phyloP scores from a whole-genome alignment of 2,888 invertebrate genomes.

The Archaeoteleia sp. region DNA sequence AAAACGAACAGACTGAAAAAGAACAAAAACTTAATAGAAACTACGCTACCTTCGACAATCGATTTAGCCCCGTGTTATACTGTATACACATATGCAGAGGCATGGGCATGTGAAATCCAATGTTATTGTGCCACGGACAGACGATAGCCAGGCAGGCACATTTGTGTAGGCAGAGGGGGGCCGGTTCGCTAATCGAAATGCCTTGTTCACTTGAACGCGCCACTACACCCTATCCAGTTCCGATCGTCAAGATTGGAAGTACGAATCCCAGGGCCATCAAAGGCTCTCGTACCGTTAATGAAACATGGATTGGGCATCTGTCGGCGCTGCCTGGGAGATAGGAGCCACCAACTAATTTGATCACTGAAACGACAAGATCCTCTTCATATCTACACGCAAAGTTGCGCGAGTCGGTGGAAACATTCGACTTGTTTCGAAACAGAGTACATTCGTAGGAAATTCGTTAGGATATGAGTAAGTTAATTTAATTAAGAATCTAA shows the following conservation, averaged over 20 bases:
- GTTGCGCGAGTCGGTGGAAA: too few relatives aligned
- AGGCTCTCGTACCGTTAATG: conserved; percentile 56
- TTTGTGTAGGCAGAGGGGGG: conserved; percentile 30
- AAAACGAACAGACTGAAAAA: too few relatives aligned
- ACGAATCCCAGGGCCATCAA: conserved; percentile 51
- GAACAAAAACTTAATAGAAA: conserved; percentile 51
- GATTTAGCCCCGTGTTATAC: conserved; percentile 48
- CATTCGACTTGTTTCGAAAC: too few relatives aligned
- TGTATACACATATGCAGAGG: conserved; percentile 24
- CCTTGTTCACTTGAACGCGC: conserved; percentile 59
- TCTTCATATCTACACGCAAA: too few relatives aligned
- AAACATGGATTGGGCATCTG: conserved; percentile 57
- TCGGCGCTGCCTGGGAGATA: too few relatives aligned
- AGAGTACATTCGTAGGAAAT: too few relatives aligned
- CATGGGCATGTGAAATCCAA: conserved; percentile 22
- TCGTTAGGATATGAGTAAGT: too few relatives aligned
- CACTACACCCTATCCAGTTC: conserved; percentile 14
- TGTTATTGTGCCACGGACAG: conserved; percentile 39
- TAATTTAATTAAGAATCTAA: too few relatives aligned
- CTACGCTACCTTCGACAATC: conserved; percentile 40
- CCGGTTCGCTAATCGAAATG: conserved; percentile 63
- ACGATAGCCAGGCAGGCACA: conserved; percentile 36
- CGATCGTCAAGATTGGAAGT: conserved; percentile 53
- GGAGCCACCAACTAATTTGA: too few relatives aligned
- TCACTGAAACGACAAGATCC: too few relatives aligned